Evolutionary conservation across 37 sponge, comb jelly and placozoan genomes (phyloP), one percentile per base, ranked within the genome.

Genomic region (Tethya wilhelma): DNA sequence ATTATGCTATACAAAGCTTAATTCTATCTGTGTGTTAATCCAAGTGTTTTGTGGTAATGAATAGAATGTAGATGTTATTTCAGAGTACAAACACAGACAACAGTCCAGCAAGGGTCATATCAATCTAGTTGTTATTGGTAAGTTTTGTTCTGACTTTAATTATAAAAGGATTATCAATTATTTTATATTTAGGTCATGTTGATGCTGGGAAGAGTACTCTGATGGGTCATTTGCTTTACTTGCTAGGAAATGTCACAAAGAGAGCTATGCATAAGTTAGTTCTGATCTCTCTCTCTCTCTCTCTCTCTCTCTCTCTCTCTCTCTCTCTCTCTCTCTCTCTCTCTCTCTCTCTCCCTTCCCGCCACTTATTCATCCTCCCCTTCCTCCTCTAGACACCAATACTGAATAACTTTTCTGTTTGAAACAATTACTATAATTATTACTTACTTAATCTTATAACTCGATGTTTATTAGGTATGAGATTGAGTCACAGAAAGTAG

Each of bases 171-270:
- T 25, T 43, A 42, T 19, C 72, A 42, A 28, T 28, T 29, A 4
- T 11, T 8, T 44, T 5, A 6, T 45, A 1, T 83, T 4, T 23
- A 89, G 99, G 99, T 65, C 99, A 99, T 77, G 99, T 99, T 38
- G 99, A 99, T 81, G 97, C 99, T 33, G 99, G 99, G 8, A 99
- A 99, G 94, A 96, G 97, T 63, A 99, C 99, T 1, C 83, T 99
- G 31, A 96, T 99, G 99, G 99, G 99, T 22, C 99, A 99, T 58
- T 70, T 99, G 11, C 90, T 99, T 11, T 92, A 80, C 69, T 85
- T 85, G 0, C 73, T 96, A 36, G 99, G 99, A 55, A 67, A 80
- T 17, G 95, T 99, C 60, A 77, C 84, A 30, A 89, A 98, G 84
- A 90, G 78, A 44, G 70, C 80, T n/a, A 91, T 96, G 91, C 96